Evolutionary conservation across 2,888 invertebrate genomes (phyloP), one percentile per base, ranked within the genome.

Genomic region (Pheosia tremula): DNA sequence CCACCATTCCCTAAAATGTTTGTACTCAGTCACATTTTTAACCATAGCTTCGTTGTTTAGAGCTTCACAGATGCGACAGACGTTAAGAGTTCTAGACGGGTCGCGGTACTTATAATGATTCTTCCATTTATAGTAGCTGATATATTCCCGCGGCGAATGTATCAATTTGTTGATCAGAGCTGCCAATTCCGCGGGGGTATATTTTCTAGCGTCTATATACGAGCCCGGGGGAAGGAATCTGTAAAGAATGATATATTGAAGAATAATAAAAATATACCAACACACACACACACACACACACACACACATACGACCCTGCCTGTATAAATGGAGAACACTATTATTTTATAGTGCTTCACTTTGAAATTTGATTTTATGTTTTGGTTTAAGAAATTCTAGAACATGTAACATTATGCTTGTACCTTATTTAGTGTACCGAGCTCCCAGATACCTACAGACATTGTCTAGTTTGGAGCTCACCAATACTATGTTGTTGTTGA

Each of bases 171-270:
- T 75, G 64, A 93, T 88, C 5, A 71, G 71, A 0, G 68, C 66
- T 0, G 91, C 92, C 24, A 91, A 62, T 0, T 83, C 64, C 2
- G 62, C 54, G 0, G 82, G 77, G 1, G 66, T 71, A 4, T 75
- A 67, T 5, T 70, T 73, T 0, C 72, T 71, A 0, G 83, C 88
- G 62, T 92, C 82, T 10, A 93, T 64, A 62, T 91, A 93, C 0
- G 91, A 89, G 0, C 84, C 84, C 0, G 90, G 91, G 3, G 93
- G 91, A 5, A 93, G 84, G 66, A 91, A 93, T 64, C 92, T 93
- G 86, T 8, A 55, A 5, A 13, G 39, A 56, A 47, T 24, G 2
- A 24, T 24, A 24, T 24, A 24, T 24, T 24, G 24, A 24, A 24
- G 24, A 24, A 24, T 24, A 24, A 24, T 24, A 24, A 24, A 24